A percentile compares a stretch with the other conserved stretches of the same genome.
phyloP scores from a whole-genome alignment of 2,888 invertebrate genomes.

The Mechanitis messenoides region DNA sequence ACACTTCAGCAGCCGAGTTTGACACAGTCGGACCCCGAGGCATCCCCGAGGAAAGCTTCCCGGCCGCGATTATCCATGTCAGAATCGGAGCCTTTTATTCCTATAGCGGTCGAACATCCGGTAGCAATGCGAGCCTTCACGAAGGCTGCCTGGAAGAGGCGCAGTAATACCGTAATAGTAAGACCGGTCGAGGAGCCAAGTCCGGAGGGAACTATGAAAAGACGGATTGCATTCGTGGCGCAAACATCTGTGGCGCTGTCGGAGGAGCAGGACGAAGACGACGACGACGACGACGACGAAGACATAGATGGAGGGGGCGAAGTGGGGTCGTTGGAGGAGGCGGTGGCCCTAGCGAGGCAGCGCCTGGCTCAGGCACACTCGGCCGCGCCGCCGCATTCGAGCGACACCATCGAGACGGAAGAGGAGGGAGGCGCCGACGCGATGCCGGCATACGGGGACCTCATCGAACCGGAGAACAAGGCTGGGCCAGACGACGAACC shows the following conservation, averaged over 20 bases:
- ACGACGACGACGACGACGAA: constrained; percentile 44
- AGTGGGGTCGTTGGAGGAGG: constrained; percentile 74
- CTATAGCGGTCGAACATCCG: constrained; percentile 65
- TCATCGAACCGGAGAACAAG: constrained; percentile 63
- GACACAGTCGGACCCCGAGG: neutral
- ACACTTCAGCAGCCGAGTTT: neutral
- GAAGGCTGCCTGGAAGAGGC: constrained; percentile 72
- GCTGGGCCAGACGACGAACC: constrained; percentile 49
- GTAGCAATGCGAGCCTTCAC: constrained; percentile 74
- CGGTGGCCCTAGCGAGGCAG: constrained; percentile 68
- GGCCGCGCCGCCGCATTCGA: constrained; percentile 58
- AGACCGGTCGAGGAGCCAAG: constrained; percentile 65
- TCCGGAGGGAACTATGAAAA: constrained; percentile 62
- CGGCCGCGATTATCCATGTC: constrained; percentile 22
- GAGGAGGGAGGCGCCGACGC: constrained; percentile 67
- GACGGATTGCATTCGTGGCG: constrained; percentile 74
- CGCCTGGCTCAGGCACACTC: constrained; percentile 59
- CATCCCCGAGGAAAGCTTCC: neutral
- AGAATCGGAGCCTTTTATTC: constrained; percentile 48
- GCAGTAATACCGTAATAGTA: constrained; percentile 58
- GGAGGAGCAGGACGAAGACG: constrained; percentile 74
- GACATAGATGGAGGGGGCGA: constrained; percentile 56
- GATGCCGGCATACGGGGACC: constrained; percentile 75
- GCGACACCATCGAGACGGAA: constrained; percentile 60
- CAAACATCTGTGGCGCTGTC: constrained; percentile 71